phyloP scores from a whole-genome alignment of 1,140 invertebrate species.

The Mizuhopecten yessoensis region DNA sequence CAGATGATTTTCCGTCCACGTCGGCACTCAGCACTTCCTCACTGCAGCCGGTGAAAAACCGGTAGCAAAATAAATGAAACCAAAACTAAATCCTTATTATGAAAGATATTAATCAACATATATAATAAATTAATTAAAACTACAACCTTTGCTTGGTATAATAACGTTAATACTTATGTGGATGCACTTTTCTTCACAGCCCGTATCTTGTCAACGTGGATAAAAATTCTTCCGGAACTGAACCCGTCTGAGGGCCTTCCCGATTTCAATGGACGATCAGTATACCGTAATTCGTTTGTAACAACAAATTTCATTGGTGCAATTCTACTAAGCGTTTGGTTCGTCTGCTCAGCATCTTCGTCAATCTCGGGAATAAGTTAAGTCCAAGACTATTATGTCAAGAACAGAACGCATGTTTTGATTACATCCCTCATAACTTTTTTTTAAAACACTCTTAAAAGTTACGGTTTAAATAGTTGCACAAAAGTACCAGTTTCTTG shows the following conservation, averaged over 20 bases:
- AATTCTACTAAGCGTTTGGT: not conserved
- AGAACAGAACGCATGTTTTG: not conserved
- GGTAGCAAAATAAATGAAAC: slow-evolving; percentile 34
- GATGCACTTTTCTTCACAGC: slow-evolving; percentile 25
- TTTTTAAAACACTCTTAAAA: not conserved
- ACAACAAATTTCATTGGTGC: slow-evolving; percentile 4
- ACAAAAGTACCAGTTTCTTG: not conserved
- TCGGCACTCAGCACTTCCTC: slow-evolving; percentile 59
- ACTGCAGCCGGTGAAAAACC: slow-evolving; percentile 27
- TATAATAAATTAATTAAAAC: not conserved
- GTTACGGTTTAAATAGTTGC: not conserved
- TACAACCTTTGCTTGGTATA: not conserved
- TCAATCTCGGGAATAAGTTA: not conserved
- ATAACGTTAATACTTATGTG: slow-evolving; percentile 11
- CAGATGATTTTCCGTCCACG: slow-evolving; percentile 63
- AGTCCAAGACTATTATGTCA: not conserved
- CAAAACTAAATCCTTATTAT: not conserved
- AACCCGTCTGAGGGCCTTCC: slow-evolving; percentile 36
- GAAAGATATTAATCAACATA: not conserved
- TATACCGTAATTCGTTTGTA: slow-evolving; percentile 22
- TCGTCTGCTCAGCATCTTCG: slow-evolving; percentile 36
- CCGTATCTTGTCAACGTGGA: slow-evolving; percentile 37
- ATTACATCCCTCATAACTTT: not conserved
- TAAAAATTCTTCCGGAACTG: slow-evolving; percentile 38
- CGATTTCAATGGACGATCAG: slow-evolving; percentile 32